phyloP scores from a whole-genome alignment of 1,140 invertebrate genomes.

The Heliconius nattereri region DNA sequence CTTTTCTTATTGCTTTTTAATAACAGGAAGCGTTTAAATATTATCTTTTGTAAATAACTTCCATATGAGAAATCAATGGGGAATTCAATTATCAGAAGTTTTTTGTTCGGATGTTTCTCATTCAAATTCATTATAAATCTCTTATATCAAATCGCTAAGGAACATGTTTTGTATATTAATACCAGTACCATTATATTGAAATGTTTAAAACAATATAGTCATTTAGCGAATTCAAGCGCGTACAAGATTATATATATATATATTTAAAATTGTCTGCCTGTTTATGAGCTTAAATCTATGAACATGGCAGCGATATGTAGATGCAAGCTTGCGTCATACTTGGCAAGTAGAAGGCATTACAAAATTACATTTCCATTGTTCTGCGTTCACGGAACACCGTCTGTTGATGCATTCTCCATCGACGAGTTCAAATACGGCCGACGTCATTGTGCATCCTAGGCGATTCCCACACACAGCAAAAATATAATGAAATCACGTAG shows the following conservation, averaged over 20 bases:
- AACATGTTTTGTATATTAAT: slow-evolving; percentile 32
- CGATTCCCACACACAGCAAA: slow-evolving; percentile 50
- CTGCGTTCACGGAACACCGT: slow-evolving; percentile 70
- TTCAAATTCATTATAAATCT: neutral
- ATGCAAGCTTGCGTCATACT: slow-evolving; percentile 70
- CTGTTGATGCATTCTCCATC: slow-evolving; percentile 58
- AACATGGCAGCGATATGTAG: slow-evolving; percentile 49
- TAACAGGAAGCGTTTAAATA: slow-evolving; percentile 34
- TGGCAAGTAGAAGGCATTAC: slow-evolving; percentile 77
- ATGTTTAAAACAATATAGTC: slow-evolving; percentile 43
- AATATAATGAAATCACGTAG: slow-evolving; percentile 55
- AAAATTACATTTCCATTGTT: slow-evolving; percentile 78
- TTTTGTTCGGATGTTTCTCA: neutral
- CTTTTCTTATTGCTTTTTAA: slow-evolving; percentile 38
- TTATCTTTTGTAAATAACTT: slow-evolving; percentile 23
- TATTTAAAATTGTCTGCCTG: slow-evolving; percentile 58
- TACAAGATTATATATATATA: slow-evolving; percentile 46
- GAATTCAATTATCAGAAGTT: neutral
- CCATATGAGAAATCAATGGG: neutral
- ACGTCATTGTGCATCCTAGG: slow-evolving; percentile 63
- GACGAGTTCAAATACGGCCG: slow-evolving; percentile 59
- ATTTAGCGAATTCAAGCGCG: slow-evolving; percentile 49
- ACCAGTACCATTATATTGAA: slow-evolving; percentile 40
- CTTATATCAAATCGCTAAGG: slow-evolving; percentile 3
- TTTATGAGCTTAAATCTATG: slow-evolving; percentile 53